These are phyloP conservation scores for Platynereis dumerilii DNA, from an alignment of 2,888 invertebrate species.

Conservation along the genomic window DNA sequence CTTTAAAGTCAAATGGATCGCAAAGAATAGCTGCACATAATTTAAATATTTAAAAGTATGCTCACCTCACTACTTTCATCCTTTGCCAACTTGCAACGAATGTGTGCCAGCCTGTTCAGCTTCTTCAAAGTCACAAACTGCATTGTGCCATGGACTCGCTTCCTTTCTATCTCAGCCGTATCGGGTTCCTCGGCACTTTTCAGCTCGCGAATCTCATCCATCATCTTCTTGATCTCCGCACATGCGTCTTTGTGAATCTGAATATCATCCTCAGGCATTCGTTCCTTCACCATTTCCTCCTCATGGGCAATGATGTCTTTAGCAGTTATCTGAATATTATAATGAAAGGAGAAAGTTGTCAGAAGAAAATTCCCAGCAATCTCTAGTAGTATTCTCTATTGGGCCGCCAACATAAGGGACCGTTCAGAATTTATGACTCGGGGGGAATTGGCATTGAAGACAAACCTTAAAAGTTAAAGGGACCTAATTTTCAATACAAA, in stretches of 20 bases:
- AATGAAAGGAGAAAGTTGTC: too few relatives aligned
- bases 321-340: conserved; percentile 38
- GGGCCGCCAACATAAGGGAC: too few relatives aligned
- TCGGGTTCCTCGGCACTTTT: conserved; percentile 42
- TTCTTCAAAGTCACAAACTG: conserved; percentile 85
- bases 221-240: conserved; percentile 73
- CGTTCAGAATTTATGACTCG: too few relatives aligned
- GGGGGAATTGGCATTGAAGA: too few relatives aligned
- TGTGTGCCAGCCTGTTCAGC: conserved; percentile 87
- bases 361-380: too few relatives aligned
- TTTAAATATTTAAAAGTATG: too few relatives aligned
- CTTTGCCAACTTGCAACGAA: conserved; percentile 80
- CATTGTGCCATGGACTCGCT: conserved; percentile 77
- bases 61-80: conserved; percentile 75
- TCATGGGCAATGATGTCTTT: conserved; percentile 64
- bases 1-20: too few relatives aligned
- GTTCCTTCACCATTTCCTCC: conserved; percentile 74
- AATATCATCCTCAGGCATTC: conserved; percentile 75
- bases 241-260: conserved; percentile 74
- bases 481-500: too few relatives aligned
- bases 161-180: conserved; percentile 67
- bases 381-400: too few relatives aligned
- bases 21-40: neutral
- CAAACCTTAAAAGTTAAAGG: too few relatives aligned
- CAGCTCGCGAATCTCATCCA: conserved; percentile 69